These are phyloP conservation scores for Tenualosa thibaudeaui DNA, from an alignment of 2,797 vertebrate genomes.

Conservation along the genomic window DNA sequence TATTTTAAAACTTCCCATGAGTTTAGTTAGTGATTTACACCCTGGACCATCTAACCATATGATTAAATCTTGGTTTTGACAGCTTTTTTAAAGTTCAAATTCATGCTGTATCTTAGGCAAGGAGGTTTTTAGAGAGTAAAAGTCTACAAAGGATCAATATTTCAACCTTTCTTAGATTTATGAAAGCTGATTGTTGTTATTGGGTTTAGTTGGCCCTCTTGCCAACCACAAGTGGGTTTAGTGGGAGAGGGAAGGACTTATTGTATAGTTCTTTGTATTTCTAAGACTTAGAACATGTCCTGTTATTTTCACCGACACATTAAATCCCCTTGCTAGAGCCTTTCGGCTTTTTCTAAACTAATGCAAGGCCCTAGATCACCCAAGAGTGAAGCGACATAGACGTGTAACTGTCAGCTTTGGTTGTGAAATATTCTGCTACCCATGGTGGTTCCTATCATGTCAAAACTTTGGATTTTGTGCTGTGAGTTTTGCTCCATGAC, in stretches of 20 bases:
- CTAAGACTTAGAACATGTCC: not conserved
- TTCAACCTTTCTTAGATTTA: not conserved
- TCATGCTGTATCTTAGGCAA: not conserved
- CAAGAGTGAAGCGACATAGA: not conserved
- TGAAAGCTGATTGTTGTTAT: not conserved
- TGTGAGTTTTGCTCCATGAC: not conserved
- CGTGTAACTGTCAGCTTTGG: no score
- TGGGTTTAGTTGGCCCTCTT: not conserved
- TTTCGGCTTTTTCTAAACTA: not conserved
- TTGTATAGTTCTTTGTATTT: not conserved
- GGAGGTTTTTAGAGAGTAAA: not conserved
- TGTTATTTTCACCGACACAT: not conserved
- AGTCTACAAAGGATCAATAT: not conserved
- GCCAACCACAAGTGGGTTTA: not conserved
- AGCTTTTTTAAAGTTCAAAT: not conserved
- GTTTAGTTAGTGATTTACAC: not conserved
- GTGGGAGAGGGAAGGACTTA: not conserved
- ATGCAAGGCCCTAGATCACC: not conserved
- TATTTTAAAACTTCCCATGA: not conserved
- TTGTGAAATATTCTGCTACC: not conserved
- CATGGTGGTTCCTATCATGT: not conserved
- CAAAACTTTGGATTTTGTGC: not conserved
- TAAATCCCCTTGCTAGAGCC: not conserved
- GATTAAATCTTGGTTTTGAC: conserved; percentile 3
- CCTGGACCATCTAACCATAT: not conserved